phyloP scores from a whole-genome alignment of 1,140 invertebrate species.

The Drosophila ananassae region DNA sequence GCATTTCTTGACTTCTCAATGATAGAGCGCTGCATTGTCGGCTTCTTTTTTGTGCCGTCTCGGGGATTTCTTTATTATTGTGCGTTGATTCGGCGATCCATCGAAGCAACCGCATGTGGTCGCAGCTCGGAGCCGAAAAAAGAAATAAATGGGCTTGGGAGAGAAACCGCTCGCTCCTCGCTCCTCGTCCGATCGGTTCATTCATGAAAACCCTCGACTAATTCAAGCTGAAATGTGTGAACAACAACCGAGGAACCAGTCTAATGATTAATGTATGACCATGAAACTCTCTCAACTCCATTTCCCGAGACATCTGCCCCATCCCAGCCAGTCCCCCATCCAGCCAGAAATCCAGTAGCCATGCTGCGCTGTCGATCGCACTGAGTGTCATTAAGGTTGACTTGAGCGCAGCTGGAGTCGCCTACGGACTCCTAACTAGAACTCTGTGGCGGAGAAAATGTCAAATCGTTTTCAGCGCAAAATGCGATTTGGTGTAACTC shows the following conservation, averaged over 20 bases:
- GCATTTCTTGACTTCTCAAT: slow-evolving; percentile 76
- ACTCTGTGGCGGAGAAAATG: slow-evolving; percentile 39
- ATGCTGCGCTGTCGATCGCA: slow-evolving; percentile 67
- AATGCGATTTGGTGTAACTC: slow-evolving; percentile 60
- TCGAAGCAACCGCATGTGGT: slow-evolving; percentile 67
- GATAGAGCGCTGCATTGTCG: slow-evolving; percentile 59
- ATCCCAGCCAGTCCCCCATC: slow-evolving; percentile 5
- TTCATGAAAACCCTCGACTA: slow-evolving; percentile 74
- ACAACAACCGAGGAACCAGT: slow-evolving; percentile 56
- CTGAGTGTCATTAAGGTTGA: slow-evolving; percentile 78
- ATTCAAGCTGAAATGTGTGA: slow-evolving; percentile 79
- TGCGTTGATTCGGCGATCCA: slow-evolving; percentile 31
- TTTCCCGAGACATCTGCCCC: not conserved
- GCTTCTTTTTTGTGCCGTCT: slow-evolving; percentile 41
- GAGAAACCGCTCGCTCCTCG: slow-evolving; percentile 17
- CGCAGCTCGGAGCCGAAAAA: slow-evolving; percentile 18
- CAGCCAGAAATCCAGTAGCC: slow-evolving; percentile 66
- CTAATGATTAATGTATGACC: slow-evolving; percentile 80
- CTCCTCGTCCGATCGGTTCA: slow-evolving; percentile 39
- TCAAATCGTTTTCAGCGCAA: slow-evolving; percentile 56
- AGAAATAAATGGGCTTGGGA: slow-evolving; percentile 41
- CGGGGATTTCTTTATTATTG: slow-evolving; percentile 73
- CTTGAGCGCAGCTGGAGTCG: slow-evolving; percentile 67
- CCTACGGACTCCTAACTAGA: slow-evolving; percentile 45
- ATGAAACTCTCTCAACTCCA: slow-evolving; percentile 44